Base-by-base conservation (phyloP, 2,888 invertebrate species). In the Cerastoderma edule region DNA sequence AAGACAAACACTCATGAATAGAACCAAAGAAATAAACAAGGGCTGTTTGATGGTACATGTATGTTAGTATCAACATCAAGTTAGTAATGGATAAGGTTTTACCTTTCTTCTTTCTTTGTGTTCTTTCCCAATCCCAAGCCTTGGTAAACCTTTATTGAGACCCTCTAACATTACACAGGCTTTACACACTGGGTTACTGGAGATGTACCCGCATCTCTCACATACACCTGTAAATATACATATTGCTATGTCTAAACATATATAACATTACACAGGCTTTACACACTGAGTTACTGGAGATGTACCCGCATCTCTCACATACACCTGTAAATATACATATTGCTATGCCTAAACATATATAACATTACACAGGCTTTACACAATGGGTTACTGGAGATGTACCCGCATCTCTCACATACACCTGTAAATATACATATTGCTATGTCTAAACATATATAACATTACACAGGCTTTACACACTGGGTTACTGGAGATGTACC, bases 351-450 rank as follows among this genome's bases (percentile, higher is more conserved):
- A n/a, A n/a, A n/a, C n/a, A n/a, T n/a, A n/a, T n/a, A n/a, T n/a
- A n/a, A n/a, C n/a, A n/a, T n/a, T n/a, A n/a, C 95, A 92, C 99
- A 99, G 0, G 99, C 99, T 93, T 99, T 99, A 92, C 99, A 99
- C 4, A 99, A 95, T 87, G 95, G 95, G 91, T 99, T 98, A 79
- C 99, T 99, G n/a, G 94, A 94, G 71, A 95, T 94, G n/a, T n/a
- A n/a, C n/a, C n/a, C n/a, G n/a, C n/a, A n/a, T n/a, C n/a, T n/a
- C n/a, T n/a, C n/a, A n/a, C n/a, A n/a, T n/a, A n/a, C n/a, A n/a
- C n/a, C n/a, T n/a, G n/a, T n/a, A n/a, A n/a, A n/a, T n/a, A n/a
- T n/a, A n/a, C n/a, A n/a, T n/a, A n/a, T n/a, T n/a, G n/a, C n/a
- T n/a, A n/a, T n/a, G n/a, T n/a, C n/a, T n/a, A n/a, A n/a, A n/a